Base-by-base conservation (phyloP, 2,797 vertebrate genomes). In the Graptemys geographica region DNA sequence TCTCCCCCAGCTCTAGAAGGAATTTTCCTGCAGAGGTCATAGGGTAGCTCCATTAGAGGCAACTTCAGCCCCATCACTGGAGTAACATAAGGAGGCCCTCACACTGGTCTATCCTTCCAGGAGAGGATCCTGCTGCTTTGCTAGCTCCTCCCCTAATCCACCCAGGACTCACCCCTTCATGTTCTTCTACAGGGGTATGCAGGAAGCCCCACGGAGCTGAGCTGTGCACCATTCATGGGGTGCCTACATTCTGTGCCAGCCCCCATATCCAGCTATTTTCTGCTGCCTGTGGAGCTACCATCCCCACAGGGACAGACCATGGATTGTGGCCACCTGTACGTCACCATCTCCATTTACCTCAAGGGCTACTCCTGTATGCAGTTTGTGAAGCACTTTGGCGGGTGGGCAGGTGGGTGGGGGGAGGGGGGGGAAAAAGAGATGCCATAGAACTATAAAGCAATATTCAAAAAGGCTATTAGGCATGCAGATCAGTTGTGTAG, bases 261-360 rank as follows among this genome's bases (percentile, higher is more conserved):
- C 19, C 25, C 6, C 72, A 56, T 33, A 56, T 52, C 49, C 25
- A 79, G 11, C 4, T 82, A 82, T 62, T 87, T 87, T 44, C 52
- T 84, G 83, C 78, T 82, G 18, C 41, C 79, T 78, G 2, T 3
- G 2, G 25, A 88, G 89, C 7, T 51, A 41, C 8, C 62, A 37
- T 41, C 15, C 11, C 23, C 41, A 41, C 3, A 81, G 83, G 18
- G 69, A 87, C 12, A 88, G 25, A 5, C 27, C 44, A 49, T 78
- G 90, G 33, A 95, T 86, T n/a, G 28, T 53, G 47, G 83, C 80
- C 81, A 55, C 92, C 74, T 56, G 84, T 79, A 90, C 88, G 27
- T 13, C 86, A 55, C 85, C 90, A 47, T 89, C 83, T 87, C 57
- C 25, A 28, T 44, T 25, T 19, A 92, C 80, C 33, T 83, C 44